A percentile compares a stretch with the other conserved stretches of the same genome.
These are phyloP conservation scores for Perca flavescens DNA, from an alignment of 2,113 vertebrate species.

Conservation along the genomic window DNA sequence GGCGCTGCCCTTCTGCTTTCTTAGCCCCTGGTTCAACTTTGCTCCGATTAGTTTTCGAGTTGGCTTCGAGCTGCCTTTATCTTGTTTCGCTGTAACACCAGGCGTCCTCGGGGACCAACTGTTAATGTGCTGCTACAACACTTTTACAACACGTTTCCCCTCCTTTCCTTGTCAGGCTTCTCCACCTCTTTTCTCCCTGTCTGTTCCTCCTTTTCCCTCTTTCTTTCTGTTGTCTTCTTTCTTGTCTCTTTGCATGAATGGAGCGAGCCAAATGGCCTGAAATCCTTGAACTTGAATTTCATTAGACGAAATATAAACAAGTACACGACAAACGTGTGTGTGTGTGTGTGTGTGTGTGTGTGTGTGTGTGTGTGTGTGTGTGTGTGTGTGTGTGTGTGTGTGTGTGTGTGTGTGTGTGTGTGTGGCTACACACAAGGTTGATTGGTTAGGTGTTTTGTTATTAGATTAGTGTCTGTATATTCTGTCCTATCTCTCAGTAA, in stretches of 20 bases:
- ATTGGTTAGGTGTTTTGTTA: conserved; percentile 21
- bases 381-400: too few relatives aligned
- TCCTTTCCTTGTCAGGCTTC: not conserved
- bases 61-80: conserved; percentile 26
- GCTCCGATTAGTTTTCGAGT: conserved; percentile 22
- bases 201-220: not conserved
- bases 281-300: conserved; percentile 11
- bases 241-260: not conserved
- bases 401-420: too few relatives aligned
- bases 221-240: not conserved
- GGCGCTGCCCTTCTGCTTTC: conserved; percentile 11
- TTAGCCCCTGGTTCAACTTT: conserved; percentile 41
- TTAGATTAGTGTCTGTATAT: conserved; percentile 7
- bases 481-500: not conserved
- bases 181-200: not conserved
- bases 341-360: not conserved
- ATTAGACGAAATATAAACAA: conserved; percentile 44
- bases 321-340: conserved; percentile 24
- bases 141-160: not conserved
- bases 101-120: not conserved
- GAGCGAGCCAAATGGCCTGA: conserved; percentile 9
- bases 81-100: conserved; percentile 31
- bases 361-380: too few relatives aligned
- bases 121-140: not conserved
- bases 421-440: conserved; percentile 2